A percentile compares a stretch with the other conserved stretches of the same genome.
phyloP scores from a whole-genome alignment of 2,797 vertebrate genomes.

The Lepidocolaptes lacrymiger region DNA sequence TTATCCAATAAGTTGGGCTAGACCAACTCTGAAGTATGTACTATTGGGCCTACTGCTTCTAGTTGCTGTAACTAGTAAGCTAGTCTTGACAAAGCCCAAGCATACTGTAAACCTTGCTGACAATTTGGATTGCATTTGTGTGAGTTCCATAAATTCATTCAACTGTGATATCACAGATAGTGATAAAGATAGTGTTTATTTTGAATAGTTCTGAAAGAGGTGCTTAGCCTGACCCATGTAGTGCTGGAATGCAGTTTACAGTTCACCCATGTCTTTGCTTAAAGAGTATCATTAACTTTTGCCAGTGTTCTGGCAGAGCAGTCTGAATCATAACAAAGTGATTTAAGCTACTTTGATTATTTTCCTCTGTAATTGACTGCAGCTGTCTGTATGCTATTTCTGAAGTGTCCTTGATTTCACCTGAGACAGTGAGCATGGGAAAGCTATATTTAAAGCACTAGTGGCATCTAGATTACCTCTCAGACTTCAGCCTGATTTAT shows the following conservation, averaged over 20 bases:
- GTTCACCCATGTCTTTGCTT: background rate
- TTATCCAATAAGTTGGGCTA: background rate
- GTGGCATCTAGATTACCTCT: slow-evolving; percentile 32
- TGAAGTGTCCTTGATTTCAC: slow-evolving; percentile 67
- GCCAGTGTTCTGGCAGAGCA: background rate
- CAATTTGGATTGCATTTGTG: background rate
- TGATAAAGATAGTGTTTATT: background rate
- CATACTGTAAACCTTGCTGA: background rate
- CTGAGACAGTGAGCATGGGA: slow-evolving; percentile 50
- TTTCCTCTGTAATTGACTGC: slow-evolving; percentile 48
- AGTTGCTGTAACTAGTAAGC: background rate
- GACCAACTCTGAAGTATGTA: background rate
- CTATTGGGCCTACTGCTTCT: background rate
- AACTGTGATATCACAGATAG: background rate
- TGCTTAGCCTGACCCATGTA: background rate
- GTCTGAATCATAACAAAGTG: slow-evolving; percentile 32
- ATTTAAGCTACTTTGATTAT: slow-evolving; percentile 48
- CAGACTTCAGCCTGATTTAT: slow-evolving; percentile 20
- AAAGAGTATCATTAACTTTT: background rate
- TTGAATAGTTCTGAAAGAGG: background rate
- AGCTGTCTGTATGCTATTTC: slow-evolving; percentile 61
- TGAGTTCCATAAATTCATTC: background rate
- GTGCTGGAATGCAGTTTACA: background rate
- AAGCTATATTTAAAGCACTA: slow-evolving; percentile 54
- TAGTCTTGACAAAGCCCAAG: background rate